Evolutionary conservation across 2,797 vertebrate species (phyloP).

Genomic region (Alfaro cultratus): DNA sequence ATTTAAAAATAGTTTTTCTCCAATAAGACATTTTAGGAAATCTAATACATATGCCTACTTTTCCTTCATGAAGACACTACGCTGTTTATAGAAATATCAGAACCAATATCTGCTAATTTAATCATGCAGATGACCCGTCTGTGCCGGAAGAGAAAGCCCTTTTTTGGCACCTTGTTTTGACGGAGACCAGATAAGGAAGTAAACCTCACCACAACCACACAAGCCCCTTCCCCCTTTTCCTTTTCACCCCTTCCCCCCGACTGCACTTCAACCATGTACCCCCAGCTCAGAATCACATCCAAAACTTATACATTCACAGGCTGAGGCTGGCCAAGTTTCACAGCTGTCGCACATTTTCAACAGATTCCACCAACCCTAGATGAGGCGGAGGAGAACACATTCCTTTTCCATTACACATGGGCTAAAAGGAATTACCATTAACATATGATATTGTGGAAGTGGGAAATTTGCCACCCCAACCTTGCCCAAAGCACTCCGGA

Average conservation of each 20-base stretch:
- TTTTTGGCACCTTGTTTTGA: constrained; percentile 13
- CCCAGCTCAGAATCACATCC: constrained; percentile 82
- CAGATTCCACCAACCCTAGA: constrained; percentile 93
- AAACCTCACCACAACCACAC: constrained; percentile 63
- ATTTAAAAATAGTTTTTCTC: background rate
- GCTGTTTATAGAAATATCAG: background rate
- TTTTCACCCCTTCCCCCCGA: constrained; percentile 16
- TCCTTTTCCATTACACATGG: constrained; percentile 94
- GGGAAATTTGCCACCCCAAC: constrained; percentile 92
- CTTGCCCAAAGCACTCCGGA: constrained; percentile 94
- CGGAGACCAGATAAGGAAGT: constrained; percentile 18
- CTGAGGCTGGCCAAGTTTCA: constrained; percentile 85
- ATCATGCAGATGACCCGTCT: background rate
- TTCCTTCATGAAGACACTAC: background rate
- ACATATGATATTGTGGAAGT: constrained; percentile 98
- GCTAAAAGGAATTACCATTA: constrained; percentile 94
- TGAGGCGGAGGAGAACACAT: constrained; percentile 90
- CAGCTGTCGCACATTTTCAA: constrained; percentile 99
- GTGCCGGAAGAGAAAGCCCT: constrained; percentile 5
- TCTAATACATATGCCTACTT: background rate
- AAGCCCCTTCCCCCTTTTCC: constrained; percentile 3
- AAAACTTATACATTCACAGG: constrained; percentile 88
- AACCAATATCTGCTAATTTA: background rate
- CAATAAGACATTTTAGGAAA: background rate
- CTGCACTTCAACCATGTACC: constrained; percentile 67